Conservation (phyloP, 2,888 invertebrate genomes). For the Archips crataeganus region DNA sequence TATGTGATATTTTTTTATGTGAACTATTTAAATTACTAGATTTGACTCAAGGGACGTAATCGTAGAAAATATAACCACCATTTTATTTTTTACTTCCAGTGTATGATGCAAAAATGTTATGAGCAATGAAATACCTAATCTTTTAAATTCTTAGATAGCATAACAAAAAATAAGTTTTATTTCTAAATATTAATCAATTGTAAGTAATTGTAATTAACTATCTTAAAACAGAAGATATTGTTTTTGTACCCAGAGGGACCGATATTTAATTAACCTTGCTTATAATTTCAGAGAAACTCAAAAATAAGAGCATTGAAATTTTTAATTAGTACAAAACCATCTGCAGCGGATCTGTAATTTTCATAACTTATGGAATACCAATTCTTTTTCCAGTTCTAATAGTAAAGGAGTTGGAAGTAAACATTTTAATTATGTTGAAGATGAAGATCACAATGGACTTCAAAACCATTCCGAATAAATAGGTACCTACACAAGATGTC, state of each 20-base stretch:
- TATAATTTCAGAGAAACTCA: slow-evolving; percentile 11
- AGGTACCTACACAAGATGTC: background rate
- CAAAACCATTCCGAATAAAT: background rate
- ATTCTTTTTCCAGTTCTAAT: slow-evolving; percentile 50
- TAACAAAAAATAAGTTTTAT: no score
- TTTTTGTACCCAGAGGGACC: background rate
- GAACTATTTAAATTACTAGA: no score
- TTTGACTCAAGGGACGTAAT: no score
- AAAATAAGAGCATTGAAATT: slow-evolving; percentile 50
- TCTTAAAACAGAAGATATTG: no score
- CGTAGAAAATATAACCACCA: no score
- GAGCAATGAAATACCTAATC: no score
- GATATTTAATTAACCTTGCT: background rate
- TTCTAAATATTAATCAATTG: no score
- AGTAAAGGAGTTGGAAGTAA: background rate
- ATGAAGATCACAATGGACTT: background rate
- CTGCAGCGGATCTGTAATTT: slow-evolving; percentile 53
- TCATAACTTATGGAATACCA: slow-evolving; percentile 65
- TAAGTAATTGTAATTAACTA: no score
- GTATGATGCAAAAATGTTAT: no score
- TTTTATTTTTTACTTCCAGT: no score
- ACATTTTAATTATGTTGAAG: background rate
- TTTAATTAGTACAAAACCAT: slow-evolving; percentile 64
- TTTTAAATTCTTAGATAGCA: no score
- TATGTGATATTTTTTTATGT: no score